These are phyloP conservation scores for Ichneumon xanthorius DNA, from an alignment of 2,888 invertebrate genomes.

Conservation along the genomic window DNA sequence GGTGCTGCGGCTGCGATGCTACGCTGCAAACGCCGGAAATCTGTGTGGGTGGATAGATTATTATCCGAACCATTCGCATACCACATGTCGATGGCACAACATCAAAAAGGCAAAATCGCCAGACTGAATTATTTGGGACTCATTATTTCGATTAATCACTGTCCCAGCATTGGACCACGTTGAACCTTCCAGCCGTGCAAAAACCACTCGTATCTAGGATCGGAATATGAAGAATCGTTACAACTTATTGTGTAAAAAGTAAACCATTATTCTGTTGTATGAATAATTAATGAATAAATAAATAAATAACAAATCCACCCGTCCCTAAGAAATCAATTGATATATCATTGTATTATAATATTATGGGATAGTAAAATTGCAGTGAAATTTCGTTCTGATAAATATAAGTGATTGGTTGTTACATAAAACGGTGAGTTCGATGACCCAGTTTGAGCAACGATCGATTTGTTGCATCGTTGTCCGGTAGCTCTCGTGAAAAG, in stretches of 20 bases:
- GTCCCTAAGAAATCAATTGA: neutral
- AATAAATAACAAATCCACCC: neutral
- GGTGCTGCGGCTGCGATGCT: neutral
- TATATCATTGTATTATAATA: neutral
- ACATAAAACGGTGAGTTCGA: conserved; percentile 66
- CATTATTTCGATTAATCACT: neutral
- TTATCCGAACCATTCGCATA: neutral
- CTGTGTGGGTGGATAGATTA: neutral
- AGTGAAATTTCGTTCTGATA: neutral
- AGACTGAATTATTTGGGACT: neutral
- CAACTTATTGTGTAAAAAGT: neutral
- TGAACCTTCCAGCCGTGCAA: too few species aligned
- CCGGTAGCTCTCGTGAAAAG: conserved; percentile 20
- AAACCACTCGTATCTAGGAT: too few species aligned
- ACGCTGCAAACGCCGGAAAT: conserved; percentile 4
- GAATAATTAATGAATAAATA: neutral
- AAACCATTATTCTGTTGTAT: neutral
- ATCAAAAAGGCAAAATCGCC: neutral
- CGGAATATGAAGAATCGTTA: neutral
- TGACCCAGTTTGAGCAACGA: conserved; percentile 62
- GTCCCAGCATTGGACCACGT: neutral
- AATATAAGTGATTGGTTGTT: conserved; percentile 50
- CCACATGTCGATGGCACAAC: neutral
- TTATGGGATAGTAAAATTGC: neutral
- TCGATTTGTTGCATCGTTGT: conserved; percentile 71